Percentiles rank a stretch among this genome's conserved stretches.
These are phyloP conservation scores for Ficedula albicollis DNA, from an alignment of 2,797 vertebrate genomes.

Conservation along the genomic window DNA sequence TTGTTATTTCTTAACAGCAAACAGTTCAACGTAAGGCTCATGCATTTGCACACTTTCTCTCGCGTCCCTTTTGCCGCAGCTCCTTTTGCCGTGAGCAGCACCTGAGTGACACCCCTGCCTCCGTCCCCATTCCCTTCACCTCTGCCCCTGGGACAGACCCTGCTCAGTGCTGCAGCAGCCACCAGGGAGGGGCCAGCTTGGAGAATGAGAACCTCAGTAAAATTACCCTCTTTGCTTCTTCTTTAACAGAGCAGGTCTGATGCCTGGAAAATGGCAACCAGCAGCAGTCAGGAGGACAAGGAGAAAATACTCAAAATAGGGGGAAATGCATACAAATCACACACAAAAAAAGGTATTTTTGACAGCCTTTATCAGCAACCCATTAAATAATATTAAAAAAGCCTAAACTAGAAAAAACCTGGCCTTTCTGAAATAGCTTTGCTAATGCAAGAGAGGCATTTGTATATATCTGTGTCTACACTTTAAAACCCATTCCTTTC, in stretches of 20 bases:
- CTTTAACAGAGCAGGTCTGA: conserved; percentile 14
- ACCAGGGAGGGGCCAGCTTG: conserved; percentile 3
- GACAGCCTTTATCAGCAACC: neutral
- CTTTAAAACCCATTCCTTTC: neutral
- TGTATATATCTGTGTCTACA: neutral
- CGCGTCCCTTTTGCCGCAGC: neutral
- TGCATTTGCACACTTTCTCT: conserved; percentile 28
- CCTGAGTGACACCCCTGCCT: neutral
- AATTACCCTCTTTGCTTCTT: conserved; percentile 53
- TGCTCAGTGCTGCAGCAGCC: neutral
- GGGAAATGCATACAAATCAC: neutral
- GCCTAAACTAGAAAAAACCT: neutral
- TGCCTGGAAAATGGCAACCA: conserved; percentile 37
- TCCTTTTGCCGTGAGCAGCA: neutral
- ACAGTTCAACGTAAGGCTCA: conserved; percentile 55
- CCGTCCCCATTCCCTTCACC: conserved; percentile 15
- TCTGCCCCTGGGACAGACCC: neutral
- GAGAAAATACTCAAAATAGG: neutral
- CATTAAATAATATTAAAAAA: neutral
- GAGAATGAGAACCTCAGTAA: neutral
- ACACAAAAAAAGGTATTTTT: neutral
- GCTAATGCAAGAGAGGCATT: neutral
- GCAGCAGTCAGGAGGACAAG: conserved; percentile 7
- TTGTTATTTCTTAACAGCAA: conserved; percentile 48
- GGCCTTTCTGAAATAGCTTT: neutral